Evolutionary conservation across 2,888 invertebrate species (phyloP), one percentile per base, ranked within the genome.

Genomic region (Allygus modestus): DNA sequence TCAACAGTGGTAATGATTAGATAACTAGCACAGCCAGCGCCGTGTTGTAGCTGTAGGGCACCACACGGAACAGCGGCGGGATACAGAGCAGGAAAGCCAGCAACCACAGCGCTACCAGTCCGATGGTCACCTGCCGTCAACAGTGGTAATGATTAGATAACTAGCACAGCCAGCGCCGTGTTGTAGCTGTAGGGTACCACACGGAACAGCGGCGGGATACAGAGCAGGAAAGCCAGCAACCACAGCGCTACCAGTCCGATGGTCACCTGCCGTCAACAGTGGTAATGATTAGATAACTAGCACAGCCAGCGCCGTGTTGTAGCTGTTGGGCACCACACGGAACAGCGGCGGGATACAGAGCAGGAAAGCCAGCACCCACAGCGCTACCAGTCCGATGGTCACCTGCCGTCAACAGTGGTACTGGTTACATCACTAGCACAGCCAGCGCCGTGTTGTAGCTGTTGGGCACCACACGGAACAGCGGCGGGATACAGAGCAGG

Each of bases 41-140:
- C n/a, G n/a, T n/a, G n/a, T n/a, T n/a, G n/a, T n/a, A n/a, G n/a
- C n/a, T n/a, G n/a, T n/a, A 93, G 0, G 93, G 92, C 7, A 94
- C 90, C 88, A 94, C 90, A 89, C 93, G 92, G 85, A 94, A 93
- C 5, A 93, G 91, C 7, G 95, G 93, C 0, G 95, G 94, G 37
- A 94, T 90, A 84, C 94, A 92, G 7, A 88, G 86, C 12, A 87
- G 79, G 33, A 88, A 75, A 9, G 88, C 86, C 31, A 95, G 91
- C 1, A 93, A 91, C 95, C 96, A 96, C 43, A 95, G 94, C 84
- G 93, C 91, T 1, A 92, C 93, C 86, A 96, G 91, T 87, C 95
- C 95, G 83, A 93, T 91, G 84, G 94, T 91, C 81, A 94, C 75
- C 75, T 75, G 46, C 23, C 43, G n/a, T n/a, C n/a, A n/a, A n/a